Conservation (phyloP, 2,113 vertebrate genomes). For the Corythornis cristatus region DNA sequence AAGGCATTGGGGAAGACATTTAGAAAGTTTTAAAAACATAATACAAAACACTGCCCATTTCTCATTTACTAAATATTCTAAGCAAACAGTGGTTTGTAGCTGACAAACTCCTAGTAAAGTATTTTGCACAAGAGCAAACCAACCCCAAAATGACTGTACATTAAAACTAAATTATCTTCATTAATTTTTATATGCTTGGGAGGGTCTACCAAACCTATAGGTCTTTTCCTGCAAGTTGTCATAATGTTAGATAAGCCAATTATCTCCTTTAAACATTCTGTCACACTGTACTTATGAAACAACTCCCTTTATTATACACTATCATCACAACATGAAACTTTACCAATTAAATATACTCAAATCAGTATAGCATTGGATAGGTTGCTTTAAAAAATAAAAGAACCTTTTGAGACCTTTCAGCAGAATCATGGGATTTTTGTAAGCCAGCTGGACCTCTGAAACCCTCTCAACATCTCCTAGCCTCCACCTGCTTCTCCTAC, state of each 20-base stretch:
- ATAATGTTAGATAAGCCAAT: neutral
- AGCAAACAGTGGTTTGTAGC: neutral
- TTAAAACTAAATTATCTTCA: neutral
- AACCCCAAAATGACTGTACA: neutral
- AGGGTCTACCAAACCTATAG: neutral
- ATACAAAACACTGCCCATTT: neutral
- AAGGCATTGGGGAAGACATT: neutral
- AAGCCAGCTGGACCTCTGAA: neutral
- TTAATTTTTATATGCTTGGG: neutral
- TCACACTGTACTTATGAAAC: neutral
- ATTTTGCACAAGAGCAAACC: neutral
- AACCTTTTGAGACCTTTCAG: neutral
- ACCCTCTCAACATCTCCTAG: neutral
- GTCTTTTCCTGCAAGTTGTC: neutral
- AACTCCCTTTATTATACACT: neutral
- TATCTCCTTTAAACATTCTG: constrained; percentile 8
- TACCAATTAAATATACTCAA: neutral
- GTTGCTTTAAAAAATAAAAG: neutral
- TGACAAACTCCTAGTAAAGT: neutral
- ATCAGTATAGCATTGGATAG: neutral
- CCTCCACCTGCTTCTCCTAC: neutral
- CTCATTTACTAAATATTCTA: neutral
- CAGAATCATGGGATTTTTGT: neutral
- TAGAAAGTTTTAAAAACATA: neutral
- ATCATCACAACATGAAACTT: neutral